Base-by-base conservation (phyloP, 2,797 vertebrate species). In the Micrastur ruficollis region DNA sequence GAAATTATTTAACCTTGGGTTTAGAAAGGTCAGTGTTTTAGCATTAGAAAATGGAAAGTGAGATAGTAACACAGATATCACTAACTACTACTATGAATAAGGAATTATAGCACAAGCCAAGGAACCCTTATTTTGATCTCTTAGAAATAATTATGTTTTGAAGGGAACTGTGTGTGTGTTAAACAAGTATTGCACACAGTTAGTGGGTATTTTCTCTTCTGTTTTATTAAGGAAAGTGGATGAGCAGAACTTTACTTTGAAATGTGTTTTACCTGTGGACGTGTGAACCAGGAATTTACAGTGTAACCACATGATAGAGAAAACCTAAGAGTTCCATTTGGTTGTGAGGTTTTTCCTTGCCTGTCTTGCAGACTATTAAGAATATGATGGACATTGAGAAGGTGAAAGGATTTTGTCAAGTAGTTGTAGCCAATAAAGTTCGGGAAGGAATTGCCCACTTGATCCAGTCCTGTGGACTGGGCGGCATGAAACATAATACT, bases 331-430 rank as follows among this genome's bases (percentile, higher is more conserved):
- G 8, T 52, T 71, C 23, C 12, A 65, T 29, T 86, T 42, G 12
- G 21, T 23, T n/a, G 34, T 66, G 65, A 87, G 4, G n/a, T 63
- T 86, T 66, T 31, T 50, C 23, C 38, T 82, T 87, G 40, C 42
- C 50, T 96, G 21, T 98, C 52, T 97, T 97, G 27, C 97, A 99
- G 99, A 98, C 99, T 44, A 99, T 99, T 93, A 99, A 99, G 97
- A 99, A 99, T 95, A 99, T 99, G 99, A 99, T 99, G 98, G 99
- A 99, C 90, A 99, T 99, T 55, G 99, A 99, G 96, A 99, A 99
- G 82, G 99, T 99, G 32, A 99, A 99, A 96, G 99, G 99, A 81
- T 99, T 99, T 98, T 99, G 99, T 97, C 99, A 99, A 96, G 99
- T 99, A 4, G 99, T 99, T 44, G 99, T 99, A 74, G 98, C 99